Percentiles rank a stretch among this genome's conserved stretches.
Conservation (phyloP, 2,888 invertebrate genomes). For the Apodemia zela region DNA sequence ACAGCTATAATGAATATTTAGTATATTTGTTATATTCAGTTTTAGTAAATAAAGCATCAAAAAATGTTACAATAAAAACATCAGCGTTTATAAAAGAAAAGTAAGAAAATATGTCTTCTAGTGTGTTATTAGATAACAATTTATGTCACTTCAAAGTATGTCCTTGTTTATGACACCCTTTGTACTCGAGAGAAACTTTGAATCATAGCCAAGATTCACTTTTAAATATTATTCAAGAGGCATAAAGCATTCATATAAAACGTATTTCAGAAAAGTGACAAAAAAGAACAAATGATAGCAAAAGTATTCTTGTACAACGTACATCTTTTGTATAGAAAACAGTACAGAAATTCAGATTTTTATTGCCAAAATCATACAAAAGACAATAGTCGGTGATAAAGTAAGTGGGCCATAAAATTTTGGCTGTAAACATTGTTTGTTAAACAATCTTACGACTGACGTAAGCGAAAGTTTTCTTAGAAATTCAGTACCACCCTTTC, state of each 20-base stretch:
- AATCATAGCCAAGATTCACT: slow-evolving; percentile 37
- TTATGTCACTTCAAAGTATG: slow-evolving; percentile 29
- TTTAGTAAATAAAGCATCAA: neutral
- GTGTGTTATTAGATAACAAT: slow-evolving; percentile 19
- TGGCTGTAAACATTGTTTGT: slow-evolving; percentile 76
- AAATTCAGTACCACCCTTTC: slow-evolving; percentile 72
- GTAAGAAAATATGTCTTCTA: slow-evolving; percentile 9
- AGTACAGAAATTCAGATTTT: slow-evolving; percentile 29
- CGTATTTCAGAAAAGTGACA: slow-evolving; percentile 30
- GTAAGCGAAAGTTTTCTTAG: slow-evolving; percentile 71
- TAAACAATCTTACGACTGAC: slow-evolving; percentile 69
- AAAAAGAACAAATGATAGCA: slow-evolving; percentile 51
- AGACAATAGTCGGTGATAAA: slow-evolving; percentile 64
- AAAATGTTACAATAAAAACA: neutral
- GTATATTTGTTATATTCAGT: neutral
- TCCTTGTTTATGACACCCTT: slow-evolving; percentile 27
- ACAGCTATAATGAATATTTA: neutral
- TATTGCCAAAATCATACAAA: slow-evolving; percentile 50
- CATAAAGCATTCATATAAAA: slow-evolving; percentile 34
- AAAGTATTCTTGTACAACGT: slow-evolving; percentile 44
- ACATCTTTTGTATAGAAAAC: slow-evolving; percentile 16
- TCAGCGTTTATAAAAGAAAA: slow-evolving; percentile 12
- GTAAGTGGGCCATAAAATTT: slow-evolving; percentile 71
- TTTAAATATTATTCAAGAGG: slow-evolving; percentile 37
- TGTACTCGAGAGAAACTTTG: slow-evolving; percentile 32